phyloP scores from a whole-genome alignment of 2,113 vertebrate genomes.

The Oxyruncus cristatus region DNA sequence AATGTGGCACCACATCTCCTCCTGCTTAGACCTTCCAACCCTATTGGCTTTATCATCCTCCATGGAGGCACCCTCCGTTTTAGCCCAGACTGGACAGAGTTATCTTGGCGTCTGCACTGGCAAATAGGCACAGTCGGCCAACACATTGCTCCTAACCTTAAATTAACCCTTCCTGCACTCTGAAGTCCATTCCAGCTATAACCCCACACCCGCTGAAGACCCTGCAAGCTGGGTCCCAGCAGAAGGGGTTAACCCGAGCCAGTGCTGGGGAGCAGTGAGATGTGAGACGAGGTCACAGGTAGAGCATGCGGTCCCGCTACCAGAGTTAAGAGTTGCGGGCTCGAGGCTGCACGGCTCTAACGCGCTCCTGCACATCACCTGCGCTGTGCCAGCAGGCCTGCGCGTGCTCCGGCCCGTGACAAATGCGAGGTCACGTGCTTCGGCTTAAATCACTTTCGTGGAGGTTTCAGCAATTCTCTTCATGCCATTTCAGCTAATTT shows the following conservation, averaged over 20 bases:
- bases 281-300: not conserved
- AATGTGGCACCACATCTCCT: not conserved
- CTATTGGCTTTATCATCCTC: not conserved
- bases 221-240: not conserved
- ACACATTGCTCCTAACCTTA: not conserved
- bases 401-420: not conserved
- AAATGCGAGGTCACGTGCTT: slow-evolving; percentile 41
- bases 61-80: not conserved
- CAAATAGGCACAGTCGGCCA: not conserved
- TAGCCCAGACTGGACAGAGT: not conserved
- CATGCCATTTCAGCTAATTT: slow-evolving; percentile 55
- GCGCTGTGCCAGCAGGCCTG: not conserved
- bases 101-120: not conserved
- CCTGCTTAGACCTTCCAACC: not conserved
- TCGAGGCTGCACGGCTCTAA: not conserved
- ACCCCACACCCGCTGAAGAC: not conserved
- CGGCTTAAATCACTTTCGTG: slow-evolving; percentile 9
- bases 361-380: not conserved
- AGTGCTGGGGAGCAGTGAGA: not conserved
- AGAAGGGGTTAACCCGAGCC: not conserved
- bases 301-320: fast-evolving
- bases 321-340: not conserved
- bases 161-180: not conserved
- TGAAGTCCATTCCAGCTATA: not conserved
- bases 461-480: slow-evolving; percentile 54